phyloP scores from a whole-genome alignment of 1,140 invertebrate species.

The Neuroterus valhalla region DNA sequence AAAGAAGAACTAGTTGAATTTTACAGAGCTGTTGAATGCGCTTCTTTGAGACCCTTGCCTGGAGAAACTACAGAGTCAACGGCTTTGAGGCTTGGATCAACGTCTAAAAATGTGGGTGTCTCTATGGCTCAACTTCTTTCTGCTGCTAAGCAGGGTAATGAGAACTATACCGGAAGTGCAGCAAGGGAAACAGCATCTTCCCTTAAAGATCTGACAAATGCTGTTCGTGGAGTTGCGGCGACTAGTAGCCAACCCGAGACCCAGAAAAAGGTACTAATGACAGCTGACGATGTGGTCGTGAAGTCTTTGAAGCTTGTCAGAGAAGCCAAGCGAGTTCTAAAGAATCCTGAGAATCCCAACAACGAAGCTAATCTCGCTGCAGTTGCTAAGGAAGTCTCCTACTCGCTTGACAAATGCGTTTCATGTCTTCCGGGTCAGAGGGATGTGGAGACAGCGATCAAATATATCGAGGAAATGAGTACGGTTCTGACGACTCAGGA shows the following conservation, averaged over 20 bases:
- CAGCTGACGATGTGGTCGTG: constrained; percentile 86
- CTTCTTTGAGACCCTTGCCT: constrained; percentile 86
- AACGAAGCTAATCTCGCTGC: constrained; percentile 79
- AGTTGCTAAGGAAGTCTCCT: constrained; percentile 80
- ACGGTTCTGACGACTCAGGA: constrained; percentile 83
- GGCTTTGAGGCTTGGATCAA: constrained; percentile 82
- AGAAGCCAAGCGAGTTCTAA: constrained; percentile 82
- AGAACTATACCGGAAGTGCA: constrained; percentile 88
- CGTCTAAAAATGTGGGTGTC: constrained; percentile 79
- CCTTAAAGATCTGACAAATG: constrained; percentile 81
- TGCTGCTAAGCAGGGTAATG: constrained; percentile 89
- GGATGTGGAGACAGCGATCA: constrained; percentile 91
- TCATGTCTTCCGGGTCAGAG: constrained; percentile 91
- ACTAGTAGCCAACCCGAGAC: constrained; percentile 79
- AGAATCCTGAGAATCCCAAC: constrained; percentile 77
- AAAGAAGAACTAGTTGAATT: constrained; percentile 90
- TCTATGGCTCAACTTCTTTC: constrained; percentile 89
- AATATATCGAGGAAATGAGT: constrained; percentile 85
- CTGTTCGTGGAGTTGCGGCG: constrained; percentile 83
- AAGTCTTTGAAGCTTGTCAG: constrained; percentile 86
- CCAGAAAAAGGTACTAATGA: constrained; percentile 81
- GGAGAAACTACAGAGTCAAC: constrained; percentile 89
- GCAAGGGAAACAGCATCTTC: constrained; percentile 87
- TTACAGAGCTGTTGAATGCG: constrained; percentile 82
- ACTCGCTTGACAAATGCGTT: constrained; percentile 80